Conservation (phyloP, 2,797 vertebrate species). For the Zonotrichia albicollis region DNA sequence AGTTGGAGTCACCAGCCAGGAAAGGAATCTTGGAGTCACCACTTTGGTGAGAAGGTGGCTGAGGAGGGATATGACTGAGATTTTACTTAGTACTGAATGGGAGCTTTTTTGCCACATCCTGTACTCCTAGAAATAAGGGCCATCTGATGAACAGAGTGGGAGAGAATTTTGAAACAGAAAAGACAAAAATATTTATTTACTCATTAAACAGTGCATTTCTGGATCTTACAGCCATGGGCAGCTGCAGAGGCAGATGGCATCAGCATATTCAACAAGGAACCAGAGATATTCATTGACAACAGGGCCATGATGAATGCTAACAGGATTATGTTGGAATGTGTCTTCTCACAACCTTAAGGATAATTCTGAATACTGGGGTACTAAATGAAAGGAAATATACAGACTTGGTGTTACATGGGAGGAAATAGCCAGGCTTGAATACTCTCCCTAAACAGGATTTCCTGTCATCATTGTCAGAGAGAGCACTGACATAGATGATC, state of each 20-base stretch:
- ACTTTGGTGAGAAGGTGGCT: background rate
- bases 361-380: background rate
- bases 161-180: background rate
- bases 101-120: background rate
- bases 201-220: background rate
- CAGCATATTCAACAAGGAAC: background rate
- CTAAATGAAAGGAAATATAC: background rate
- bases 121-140: background rate
- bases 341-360: background rate
- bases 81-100: background rate
- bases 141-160: background rate
- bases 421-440: background rate
- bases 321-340: background rate
- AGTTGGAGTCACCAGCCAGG: background rate
- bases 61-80: background rate
- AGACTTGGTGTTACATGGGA: background rate
- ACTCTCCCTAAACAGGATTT: background rate
- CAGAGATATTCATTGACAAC: background rate
- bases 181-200: background rate
- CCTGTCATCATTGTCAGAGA: background rate
- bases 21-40: background rate
- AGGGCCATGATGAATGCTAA: background rate
- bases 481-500: background rate
- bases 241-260: background rate
- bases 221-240: background rate